Evolutionary conservation across 2,797 vertebrate genomes (phyloP), one percentile per base, ranked within the genome.

Genomic region (Heterohyrax brucei): DNA sequence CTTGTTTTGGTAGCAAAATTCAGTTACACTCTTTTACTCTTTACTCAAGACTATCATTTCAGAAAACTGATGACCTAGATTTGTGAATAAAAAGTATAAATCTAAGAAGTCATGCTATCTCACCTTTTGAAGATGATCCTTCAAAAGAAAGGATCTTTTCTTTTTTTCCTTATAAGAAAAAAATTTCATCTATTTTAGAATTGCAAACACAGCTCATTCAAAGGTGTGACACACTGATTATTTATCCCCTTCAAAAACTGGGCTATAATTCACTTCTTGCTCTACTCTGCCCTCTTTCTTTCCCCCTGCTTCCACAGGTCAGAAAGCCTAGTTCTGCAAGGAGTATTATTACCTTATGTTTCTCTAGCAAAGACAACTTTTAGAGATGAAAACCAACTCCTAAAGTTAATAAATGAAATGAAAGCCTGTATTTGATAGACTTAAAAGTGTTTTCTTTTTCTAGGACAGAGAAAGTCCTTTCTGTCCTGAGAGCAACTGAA

Each of bases 401-500:
- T 73, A 33, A n/a, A 18, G 7, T 6, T n/a, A 70, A 68, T 39
- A 39, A 73, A 10, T 73, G 44, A 44, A 72, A 73, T 73, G 50
- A 90, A 84, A 89, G 44, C 19, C 53, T 62, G 87, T 39, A 12
- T 56, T 93, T 79, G 88, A 68, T 53, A 24, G 68, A 28, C 66
- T 62, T 66, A 48, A 76, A 81, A 93, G 39, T n/a, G 19, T 39
- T 81, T 10, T 85, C 0, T 87, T 64, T 70, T 82, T 82, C 77
- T 28, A 2, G 28, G 56, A 56, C 28, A 66, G 68, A 79, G 78
- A 83, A 2, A 80, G 66, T 9, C 48, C 70, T 48, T 83, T 50
- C 4, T 30, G 76, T 30, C 19, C 62, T 16, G 2, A 39, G 7
- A 83, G 91, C 97, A 82, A 89, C 77, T 86, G 98, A 98, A 98